Percentiles rank a stretch among this genome's conserved stretches.
Evolutionary conservation across 2,113 vertebrate species (phyloP).

Genomic region (Bucco capensis): DNA sequence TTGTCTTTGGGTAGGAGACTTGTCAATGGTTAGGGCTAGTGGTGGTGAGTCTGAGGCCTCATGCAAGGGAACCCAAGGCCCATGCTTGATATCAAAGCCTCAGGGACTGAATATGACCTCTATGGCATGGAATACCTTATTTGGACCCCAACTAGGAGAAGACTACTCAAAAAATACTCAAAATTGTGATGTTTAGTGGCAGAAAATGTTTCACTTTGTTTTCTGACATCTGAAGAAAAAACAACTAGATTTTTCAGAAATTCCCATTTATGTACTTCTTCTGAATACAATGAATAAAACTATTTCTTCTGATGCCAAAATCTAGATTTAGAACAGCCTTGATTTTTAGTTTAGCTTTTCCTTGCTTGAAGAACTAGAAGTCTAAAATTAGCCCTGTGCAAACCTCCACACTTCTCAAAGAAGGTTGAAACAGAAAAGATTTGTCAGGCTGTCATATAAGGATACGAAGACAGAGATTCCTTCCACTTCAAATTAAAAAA

Average conservation of each 20-base stretch:
- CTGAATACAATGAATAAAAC: not conserved
- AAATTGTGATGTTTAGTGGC: not conserved
- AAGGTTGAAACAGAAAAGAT: not conserved
- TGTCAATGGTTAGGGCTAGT: too few species aligned
- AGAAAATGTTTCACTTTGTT: not conserved
- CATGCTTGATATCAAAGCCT: too few species aligned
- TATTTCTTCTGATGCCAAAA: not conserved
- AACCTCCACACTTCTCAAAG: not conserved
- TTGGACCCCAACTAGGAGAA: too few species aligned
- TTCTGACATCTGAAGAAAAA: not conserved
- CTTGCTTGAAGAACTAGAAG: not conserved
- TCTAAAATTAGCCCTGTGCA: not conserved
- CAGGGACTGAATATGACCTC: too few species aligned
- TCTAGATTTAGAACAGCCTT: not conserved
- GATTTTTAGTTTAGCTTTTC: not conserved
- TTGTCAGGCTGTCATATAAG: not conserved
- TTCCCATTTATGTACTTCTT: not conserved
- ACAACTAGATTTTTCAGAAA: not conserved
- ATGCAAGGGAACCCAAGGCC: too few species aligned
- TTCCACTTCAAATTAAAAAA: not conserved
- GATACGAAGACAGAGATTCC: not conserved
- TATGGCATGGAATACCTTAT: too few species aligned
- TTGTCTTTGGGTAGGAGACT: not conserved
- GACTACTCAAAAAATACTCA: not conserved
- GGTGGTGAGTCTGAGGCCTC: too few species aligned